Base-by-base conservation (phyloP, 2,888 invertebrate species). In the Parnassius apollo region DNA sequence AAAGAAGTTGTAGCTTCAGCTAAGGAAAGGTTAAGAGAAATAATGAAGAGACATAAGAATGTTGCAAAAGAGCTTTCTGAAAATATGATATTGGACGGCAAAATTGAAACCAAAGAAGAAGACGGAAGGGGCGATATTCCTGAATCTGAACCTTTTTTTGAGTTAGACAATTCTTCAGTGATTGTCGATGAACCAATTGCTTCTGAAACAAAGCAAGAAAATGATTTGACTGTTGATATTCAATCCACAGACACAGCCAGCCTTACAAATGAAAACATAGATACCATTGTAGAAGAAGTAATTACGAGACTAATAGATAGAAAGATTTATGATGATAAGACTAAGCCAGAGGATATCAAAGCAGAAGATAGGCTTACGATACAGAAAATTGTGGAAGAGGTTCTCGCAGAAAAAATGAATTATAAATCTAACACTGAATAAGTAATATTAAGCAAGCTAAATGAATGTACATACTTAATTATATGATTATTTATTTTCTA, bases 241-340 rank as follows among this genome's bases (percentile, higher is more conserved):
- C 18, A 67, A 69, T 64, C 71, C 74, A 64, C 70, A 66, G 70
- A 75, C 54, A 64, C 63, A 62, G 66, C 70, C 50, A 79, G 72
- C 63, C 74, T 70, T 49, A 79, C 80, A 42, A 83, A 86, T 67
- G 83, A 87, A 76, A 88, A 84, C 66, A 80, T 92, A 63, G 86
- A 92, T 68, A 78, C 78, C 11, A 92, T 92, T 64, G 91, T 92
- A 1, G 92, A 92, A 75, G 91, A 92, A 71, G 91, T 91, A 52
- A 89, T 92, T 71, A 68, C 71, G 55, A 85, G 90, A 69, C 78
- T 91, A 54, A 83, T 91, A 73, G 90, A 91, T 74, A 87, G 92
- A 71, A 93, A 93, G 81, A 86, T 93, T 71, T 92, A 91, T 68
- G 92, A 92, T 63, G 91, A 88, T 64, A 92, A 92, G 74, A 86